Evolutionary conservation across 2,113 vertebrate species (phyloP).

Genomic region (Spea bombifrons): DNA sequence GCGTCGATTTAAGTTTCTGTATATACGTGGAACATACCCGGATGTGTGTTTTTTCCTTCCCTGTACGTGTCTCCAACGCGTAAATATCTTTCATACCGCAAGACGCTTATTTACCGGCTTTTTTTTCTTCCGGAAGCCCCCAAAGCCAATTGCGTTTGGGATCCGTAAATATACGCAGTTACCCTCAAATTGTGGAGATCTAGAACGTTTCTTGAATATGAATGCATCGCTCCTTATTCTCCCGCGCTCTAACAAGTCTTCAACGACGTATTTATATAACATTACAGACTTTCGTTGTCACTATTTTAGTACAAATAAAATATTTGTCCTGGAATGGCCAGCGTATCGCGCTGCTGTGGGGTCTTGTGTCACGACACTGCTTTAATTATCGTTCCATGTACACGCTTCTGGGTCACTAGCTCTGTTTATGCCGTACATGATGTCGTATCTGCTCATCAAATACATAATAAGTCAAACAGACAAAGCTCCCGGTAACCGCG

Average conservation of each 20-base stretch:
- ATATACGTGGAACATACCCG: slow-evolving; percentile 38
- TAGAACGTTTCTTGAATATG: too few relatives aligned
- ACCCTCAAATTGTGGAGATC: too few relatives aligned
- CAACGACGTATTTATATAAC: neutral
- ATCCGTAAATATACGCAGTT: neutral
- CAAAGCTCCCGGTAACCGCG: too few relatives aligned
- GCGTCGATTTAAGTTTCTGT: slow-evolving; percentile 46
- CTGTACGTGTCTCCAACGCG: slow-evolving; percentile 29
- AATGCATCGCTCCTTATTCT: neutral
- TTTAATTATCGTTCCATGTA: too few relatives aligned
- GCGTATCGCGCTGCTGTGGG: too few relatives aligned
- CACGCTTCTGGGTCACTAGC: too few relatives aligned
- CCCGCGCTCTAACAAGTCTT: neutral
- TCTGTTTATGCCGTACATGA: too few relatives aligned
- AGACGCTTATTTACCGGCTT: slow-evolving; percentile 50
- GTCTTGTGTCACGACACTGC: too few relatives aligned
- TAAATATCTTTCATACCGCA: slow-evolving; percentile 47
- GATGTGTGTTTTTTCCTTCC: slow-evolving; percentile 1
- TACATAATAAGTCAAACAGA: too few relatives aligned
- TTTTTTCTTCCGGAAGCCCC: too few relatives aligned
- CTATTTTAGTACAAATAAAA: neutral
- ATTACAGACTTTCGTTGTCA: neutral
- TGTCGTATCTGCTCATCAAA: too few relatives aligned
- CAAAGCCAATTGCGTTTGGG: neutral
- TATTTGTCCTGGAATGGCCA: neutral